Conservation (phyloP, 2,113 vertebrate species). For the Bos taurus region ARS-UCD2.0 NC_037336.1:96259501-96260000, state of each 20-base stretch:
- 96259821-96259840: neutral
- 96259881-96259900: fast-evolving
- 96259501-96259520: neutral
- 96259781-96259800: neutral
- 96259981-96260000: fast-evolving
- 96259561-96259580: neutral
- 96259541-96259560: neutral
- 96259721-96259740: neutral
- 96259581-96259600: neutral
- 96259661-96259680: neutral
- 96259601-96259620: neutral
- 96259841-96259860: too few species aligned
- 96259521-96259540: neutral
- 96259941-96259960: fast-evolving
- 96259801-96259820: neutral
- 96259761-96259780: neutral
- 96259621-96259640: neutral
- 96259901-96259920: fast-evolving
- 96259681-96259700: neutral
- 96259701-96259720: neutral
- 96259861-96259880: fast-evolving
- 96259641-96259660: neutral
- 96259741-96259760: neutral
- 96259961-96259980: fast-evolving
- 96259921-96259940: fast-evolving